These are phyloP conservation scores for Caenorhabditis latens DNA, from an alignment of 1,140 invertebrate species.

Conservation along the genomic window DNA sequence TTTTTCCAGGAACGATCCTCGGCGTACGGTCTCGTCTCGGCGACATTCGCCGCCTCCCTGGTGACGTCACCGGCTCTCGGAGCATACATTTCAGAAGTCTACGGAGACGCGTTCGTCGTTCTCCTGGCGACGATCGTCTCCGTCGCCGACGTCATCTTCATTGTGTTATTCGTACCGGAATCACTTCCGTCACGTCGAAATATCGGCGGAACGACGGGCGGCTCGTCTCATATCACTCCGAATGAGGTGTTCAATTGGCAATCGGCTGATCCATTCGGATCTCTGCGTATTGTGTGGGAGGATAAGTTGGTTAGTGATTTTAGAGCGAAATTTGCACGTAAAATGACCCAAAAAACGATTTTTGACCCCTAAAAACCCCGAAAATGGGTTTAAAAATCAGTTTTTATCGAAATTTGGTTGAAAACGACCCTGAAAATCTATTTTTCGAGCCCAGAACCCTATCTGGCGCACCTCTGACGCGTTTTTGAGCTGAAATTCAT, in stretches of 20 bases:
- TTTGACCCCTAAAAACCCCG: too few relatives aligned
- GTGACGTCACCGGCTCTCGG: conserved; percentile 96
- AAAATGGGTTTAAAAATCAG: too few relatives aligned
- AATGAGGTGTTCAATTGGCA: conserved; percentile 82
- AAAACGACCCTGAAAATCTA: too few relatives aligned
- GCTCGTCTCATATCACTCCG: conserved; percentile 39
- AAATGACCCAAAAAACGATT: background rate
- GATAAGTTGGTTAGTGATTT: conserved; percentile 94
- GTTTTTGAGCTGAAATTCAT: too few relatives aligned
- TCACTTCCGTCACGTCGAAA: conserved; percentile 92
- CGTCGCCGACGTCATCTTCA: conserved; percentile 96
- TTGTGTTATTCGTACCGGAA: conserved; percentile 96
- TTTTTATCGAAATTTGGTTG: too few relatives aligned
- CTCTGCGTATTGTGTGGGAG: conserved; percentile 91
- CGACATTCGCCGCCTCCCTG: conserved; percentile 97
- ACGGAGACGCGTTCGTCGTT: conserved; percentile 94
- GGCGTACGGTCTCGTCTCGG: conserved; percentile 95
- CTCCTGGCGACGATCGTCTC: conserved; percentile 93
- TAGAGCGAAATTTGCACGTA: background rate
- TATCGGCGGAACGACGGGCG: conserved; percentile 77
- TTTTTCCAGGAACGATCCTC: conserved; percentile 86
- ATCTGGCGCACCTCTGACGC: too few relatives aligned
- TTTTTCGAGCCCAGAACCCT: too few relatives aligned
- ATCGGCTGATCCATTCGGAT: conserved; percentile 95
- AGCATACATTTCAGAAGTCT: conserved; percentile 89